Base-by-base conservation (phyloP, 2,888 invertebrate genomes). In the Margaritifera margaritifera region DNA sequence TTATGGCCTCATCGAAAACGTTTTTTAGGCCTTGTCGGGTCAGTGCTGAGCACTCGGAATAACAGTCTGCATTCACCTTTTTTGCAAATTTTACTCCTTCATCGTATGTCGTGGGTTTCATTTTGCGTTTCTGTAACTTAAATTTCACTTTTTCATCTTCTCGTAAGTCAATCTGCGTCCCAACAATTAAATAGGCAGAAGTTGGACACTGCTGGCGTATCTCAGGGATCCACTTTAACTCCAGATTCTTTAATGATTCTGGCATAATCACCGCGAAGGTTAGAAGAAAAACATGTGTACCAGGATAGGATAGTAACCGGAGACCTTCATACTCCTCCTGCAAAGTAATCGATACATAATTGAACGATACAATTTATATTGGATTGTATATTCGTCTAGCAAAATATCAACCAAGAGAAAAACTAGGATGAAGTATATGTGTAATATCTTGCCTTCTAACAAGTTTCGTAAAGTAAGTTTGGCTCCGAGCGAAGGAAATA, bases 251-350 rank as follows among this genome's bases (percentile, higher is more conserved):
- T 77, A 84, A 78, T 25, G 87, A 87, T 61, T 87, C 85, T 11
- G 86, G 87, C 83, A 83, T 85, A 8, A 86, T 84, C 58, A 87
- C 83, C n/a, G 86, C 85, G 74, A 84, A 88, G 55, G 84, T 80
- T n/a, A 86, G 79, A 19, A 88, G 79, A 72, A 88, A 87, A n/a
- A 88, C 84, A 64, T 86, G 84, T 22, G 88, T 86, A 53, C 84
- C 86, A 5, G 87, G 86, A 67, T 88, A 88, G 22, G 85, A 84
- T 19, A 88, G 71, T 63, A 85, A 77, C 58, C 88, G 72, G 2
- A 88, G 79, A n/a, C 86, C 81, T 60, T 86, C 84, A 72, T 87
- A 88, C 62, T 87, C 88, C 68, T 87, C 87, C 84, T 88, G 85
- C 27, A 79, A 72, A 42, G 64, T 70, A 58, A 55, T 22, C 5